phyloP scores from a whole-genome alignment of 2,113 vertebrate species.

The Sander lucioperca region DNA sequence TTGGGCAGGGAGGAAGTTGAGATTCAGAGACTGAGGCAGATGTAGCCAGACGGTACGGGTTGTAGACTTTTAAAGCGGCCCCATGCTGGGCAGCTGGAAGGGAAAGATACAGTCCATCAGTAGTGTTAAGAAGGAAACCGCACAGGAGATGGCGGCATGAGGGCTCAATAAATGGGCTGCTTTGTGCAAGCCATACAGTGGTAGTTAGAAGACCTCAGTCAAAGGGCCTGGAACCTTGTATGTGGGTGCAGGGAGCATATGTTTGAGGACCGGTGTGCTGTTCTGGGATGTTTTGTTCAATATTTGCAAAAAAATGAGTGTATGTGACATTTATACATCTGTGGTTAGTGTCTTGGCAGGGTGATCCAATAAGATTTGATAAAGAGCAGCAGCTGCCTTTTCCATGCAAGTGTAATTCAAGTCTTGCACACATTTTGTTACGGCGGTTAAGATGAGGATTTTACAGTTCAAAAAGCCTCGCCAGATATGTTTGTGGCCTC shows the following conservation, averaged over 20 bases:
- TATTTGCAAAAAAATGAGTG: constrained; percentile 29
- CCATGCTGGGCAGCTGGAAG: constrained; percentile 25
- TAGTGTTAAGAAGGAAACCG: constrained; percentile 45
- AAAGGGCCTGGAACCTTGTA: constrained; percentile 35
- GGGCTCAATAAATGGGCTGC: constrained; percentile 39
- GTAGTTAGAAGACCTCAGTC: constrained; percentile 5
- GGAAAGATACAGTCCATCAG: constrained; percentile 27
- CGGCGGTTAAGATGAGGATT: constrained; percentile 8
- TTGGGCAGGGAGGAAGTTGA: constrained; percentile 6
- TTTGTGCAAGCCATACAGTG: constrained; percentile 21
- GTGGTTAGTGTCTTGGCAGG: constrained; percentile 16
- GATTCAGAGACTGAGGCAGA: constrained; percentile 14
- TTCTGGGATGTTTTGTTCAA: constrained; percentile 43
- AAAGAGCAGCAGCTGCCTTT: constrained; percentile 54
- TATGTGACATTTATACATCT: constrained; percentile 19
- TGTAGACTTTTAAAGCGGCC: constrained; percentile 5
- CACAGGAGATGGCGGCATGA: constrained; percentile 34
- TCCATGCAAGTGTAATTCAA: constrained; percentile 42
- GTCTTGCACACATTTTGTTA: constrained; percentile 50
- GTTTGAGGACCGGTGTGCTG: constrained; percentile 24
- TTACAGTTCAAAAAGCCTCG: constrained; percentile 33
- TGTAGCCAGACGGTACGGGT: constrained; percentile 14
- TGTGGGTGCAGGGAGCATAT: constrained; percentile 18
- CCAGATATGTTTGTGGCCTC: constrained; percentile 13
- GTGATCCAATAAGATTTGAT: constrained; percentile 40